Evolutionary conservation across 92 coral and sea anemone genomes (phyloP), one percentile per base, ranked within the genome.

Genomic region (Siderastrea radians): DNA sequence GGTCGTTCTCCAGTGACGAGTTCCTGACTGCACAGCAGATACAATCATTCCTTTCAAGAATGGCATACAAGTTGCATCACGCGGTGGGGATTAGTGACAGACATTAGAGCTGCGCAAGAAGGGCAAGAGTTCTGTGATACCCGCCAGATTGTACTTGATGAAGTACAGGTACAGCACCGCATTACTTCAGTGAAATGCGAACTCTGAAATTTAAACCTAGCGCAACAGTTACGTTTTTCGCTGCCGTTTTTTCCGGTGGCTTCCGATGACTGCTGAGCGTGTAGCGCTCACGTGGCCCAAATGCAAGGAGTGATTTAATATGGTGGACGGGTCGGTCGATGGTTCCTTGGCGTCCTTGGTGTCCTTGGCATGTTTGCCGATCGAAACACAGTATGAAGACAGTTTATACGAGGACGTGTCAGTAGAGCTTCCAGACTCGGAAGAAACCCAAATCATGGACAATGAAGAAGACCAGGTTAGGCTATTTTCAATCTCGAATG

Each of bases 381-480:
- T 64, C 16, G 43, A 64, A 64, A 16, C 68, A 14, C 44, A 43
- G 53, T 2, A 68, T 58, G 81, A 77, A 54, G 69, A 63, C 47
- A 54, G 45, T 68, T 67, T 65, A 16, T 68, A 48, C 47, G 68
- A 82, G 10, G 52, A 52, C 26, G 45, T 60, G n/a, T 43, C 66
- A 68, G 52, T 82, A 5, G 64, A 82, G 4, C 75, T 82, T 65
- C 79, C 87, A 17, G 47, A 52, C 59, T 72, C 17, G 65, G 76
- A 67, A 47, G 77, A 82, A 67, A 82, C 87, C 9, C 79, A 82
- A 57, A 82, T 82, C 8, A 63, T 82, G 17, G 79, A 82, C 80
- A 82, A 12, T 1, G 87, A 71, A 67, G 62, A 38, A 16, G 79
- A 68, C 49, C 76, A 82, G 79, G 86, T 82, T 66, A 69, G 86